Percentiles rank a stretch among this genome's conserved stretches.
These are phyloP conservation scores for Tanytarsus gracilentus DNA, from an alignment of 2,888 invertebrate genomes.

Conservation along the genomic window DNA sequence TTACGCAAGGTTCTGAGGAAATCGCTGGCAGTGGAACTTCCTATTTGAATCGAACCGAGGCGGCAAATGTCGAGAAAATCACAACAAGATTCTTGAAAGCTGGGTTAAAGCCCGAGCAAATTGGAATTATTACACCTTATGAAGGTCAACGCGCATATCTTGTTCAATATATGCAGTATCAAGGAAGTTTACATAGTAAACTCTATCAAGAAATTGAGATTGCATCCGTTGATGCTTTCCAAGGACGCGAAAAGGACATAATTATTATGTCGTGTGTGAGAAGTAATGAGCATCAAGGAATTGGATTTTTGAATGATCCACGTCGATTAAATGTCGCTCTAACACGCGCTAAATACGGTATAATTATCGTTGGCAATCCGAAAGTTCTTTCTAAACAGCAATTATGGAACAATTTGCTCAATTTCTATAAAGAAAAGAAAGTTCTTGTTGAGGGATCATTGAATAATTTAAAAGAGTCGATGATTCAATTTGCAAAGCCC, in stretches of 20 bases:
- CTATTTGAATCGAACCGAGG: conserved; percentile 96
- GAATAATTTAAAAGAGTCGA: conserved; percentile 91
- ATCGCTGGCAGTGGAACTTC: conserved; percentile 98
- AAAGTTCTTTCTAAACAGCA: conserved; percentile 98
- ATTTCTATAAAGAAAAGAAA: conserved; percentile 95
- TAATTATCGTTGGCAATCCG: conserved; percentile 98
- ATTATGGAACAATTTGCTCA: conserved; percentile 94
- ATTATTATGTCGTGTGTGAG: conserved; percentile 99
- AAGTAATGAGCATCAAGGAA: conserved; percentile 97
- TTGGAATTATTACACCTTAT: conserved; percentile 97
- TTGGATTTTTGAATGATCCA: conserved; percentile 97
- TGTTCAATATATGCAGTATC: conserved; percentile 98
- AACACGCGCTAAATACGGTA: conserved; percentile 93
- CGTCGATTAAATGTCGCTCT: conserved; percentile 94
- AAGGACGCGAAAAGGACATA: conserved; percentile 97
- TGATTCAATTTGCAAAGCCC: conserved; percentile 95
- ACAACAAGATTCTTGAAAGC: conserved; percentile 89
- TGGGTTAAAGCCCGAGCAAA: conserved; percentile 95
- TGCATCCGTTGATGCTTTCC: conserved; percentile 98
- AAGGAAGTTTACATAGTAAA: conserved; percentile 92
- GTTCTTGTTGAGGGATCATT: conserved; percentile 95
- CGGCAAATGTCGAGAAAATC: conserved; percentile 96
- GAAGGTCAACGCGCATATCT: conserved; percentile 97
- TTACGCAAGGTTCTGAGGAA: conserved; percentile 96
- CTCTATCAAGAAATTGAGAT: conserved; percentile 98